Evolutionary conservation across 2,113 vertebrate species (phyloP).

Genomic region (Merops nubicus): DNA sequence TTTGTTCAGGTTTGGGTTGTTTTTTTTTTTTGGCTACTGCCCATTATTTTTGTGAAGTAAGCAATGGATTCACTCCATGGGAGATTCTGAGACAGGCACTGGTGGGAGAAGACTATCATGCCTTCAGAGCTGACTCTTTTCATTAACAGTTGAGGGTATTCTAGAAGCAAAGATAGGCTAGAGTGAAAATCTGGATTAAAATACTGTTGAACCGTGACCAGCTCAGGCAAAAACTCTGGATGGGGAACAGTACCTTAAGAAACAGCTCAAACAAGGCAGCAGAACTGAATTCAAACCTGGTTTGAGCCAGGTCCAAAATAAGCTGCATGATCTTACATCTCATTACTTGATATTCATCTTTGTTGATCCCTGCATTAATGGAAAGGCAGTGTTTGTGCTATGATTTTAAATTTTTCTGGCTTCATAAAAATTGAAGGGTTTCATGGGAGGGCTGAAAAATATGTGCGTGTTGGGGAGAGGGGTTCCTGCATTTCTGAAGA

Average conservation of each 20-base stretch:
- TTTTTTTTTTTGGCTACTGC: neutral
- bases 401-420: neutral
- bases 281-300: neutral
- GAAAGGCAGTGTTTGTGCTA: neutral
- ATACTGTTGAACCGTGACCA: neutral
- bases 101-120: fast-evolving
- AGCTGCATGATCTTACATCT: neutral
- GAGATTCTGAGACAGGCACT: neutral
- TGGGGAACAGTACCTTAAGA: neutral
- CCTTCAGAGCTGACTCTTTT: neutral
- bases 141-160: neutral
- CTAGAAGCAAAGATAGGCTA: neutral
- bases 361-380: neutral
- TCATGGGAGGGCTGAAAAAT: neutral
- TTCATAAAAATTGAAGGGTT: neutral
- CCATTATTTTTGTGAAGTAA: neutral
- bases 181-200: neutral
- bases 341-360: neutral
- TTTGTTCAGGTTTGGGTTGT: fast-evolving
- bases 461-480: fast-evolving
- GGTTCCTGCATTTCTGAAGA: neutral
- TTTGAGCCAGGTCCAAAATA: neutral
- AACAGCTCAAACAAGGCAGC: neutral
- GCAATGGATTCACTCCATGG: neutral
- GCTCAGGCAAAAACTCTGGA: neutral